A percentile compares a stretch with the other conserved stretches of the same genome.
phyloP scores from a whole-genome alignment of 2,888 invertebrate genomes.

The Stictocephala bisonia region DNA sequence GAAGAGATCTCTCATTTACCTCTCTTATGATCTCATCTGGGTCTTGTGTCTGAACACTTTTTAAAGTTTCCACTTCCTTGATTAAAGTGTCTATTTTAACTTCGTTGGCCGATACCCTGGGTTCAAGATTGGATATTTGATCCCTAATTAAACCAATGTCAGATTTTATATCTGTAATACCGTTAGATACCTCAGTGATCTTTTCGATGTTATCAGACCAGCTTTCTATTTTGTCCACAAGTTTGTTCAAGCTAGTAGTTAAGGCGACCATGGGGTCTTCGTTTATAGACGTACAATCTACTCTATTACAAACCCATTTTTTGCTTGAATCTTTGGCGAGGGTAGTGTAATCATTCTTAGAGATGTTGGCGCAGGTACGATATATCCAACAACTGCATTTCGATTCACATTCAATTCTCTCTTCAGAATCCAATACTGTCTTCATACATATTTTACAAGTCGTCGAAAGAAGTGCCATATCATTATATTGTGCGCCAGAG shows the following conservation, averaged over 20 bases:
- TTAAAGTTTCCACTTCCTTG: background rate
- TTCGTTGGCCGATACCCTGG: background rate
- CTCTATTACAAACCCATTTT: conserved; percentile 1
- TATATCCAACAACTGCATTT: conserved; percentile 3
- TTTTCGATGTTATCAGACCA: conserved; percentile 19
- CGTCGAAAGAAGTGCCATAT: background rate
- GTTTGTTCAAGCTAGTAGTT: background rate
- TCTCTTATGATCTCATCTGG: background rate
- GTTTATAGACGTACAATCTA: background rate
- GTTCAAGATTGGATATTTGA: conserved; percentile 13
- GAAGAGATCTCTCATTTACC: background rate
- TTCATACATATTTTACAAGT: conserved; percentile 9
- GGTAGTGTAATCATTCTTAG: background rate
- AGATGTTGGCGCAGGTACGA: background rate
- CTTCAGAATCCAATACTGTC: background rate
- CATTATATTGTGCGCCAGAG: background rate
- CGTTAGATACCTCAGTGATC: background rate
- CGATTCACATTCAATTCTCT: conserved; percentile 12
- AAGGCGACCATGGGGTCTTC: background rate
- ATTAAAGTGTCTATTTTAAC: background rate
- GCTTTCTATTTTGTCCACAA: conserved; percentile 3
- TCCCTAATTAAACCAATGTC: conserved; percentile 1
- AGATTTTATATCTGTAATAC: background rate
- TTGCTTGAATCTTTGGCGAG: background rate
- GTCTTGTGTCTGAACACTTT: background rate